A percentile compares a stretch with the other conserved stretches of the same genome.
phyloP scores from a whole-genome alignment of 2,113 vertebrate genomes.

The Plecturocebus donacophilus region DNA sequence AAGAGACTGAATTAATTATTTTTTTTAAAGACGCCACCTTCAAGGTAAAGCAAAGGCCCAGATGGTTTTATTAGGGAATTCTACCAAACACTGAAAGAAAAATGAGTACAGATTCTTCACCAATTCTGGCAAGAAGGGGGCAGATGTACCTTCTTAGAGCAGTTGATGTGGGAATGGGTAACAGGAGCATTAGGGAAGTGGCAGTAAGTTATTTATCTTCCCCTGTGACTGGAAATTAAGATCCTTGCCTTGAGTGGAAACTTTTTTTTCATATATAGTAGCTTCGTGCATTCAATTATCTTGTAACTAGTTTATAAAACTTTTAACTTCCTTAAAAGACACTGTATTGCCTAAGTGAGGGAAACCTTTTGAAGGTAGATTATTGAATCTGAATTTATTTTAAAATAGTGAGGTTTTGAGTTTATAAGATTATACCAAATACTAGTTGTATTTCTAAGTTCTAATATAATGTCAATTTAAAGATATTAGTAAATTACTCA shows the following conservation, averaged over 20 bases:
- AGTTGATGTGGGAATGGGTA: not conserved
- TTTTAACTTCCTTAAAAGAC: not conserved
- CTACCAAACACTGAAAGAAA: not conserved
- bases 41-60: not conserved
- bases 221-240: not conserved
- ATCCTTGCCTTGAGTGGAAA: not conserved
- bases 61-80: not conserved
- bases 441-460: not conserved
- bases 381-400: constrained; percentile 26
- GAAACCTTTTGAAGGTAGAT: not conserved
- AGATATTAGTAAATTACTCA: not conserved
- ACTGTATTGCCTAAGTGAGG: not conserved
- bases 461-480: not conserved
- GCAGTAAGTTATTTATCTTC: not conserved
- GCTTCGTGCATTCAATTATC: not conserved
- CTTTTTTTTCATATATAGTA: not conserved
- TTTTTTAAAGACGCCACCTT: not conserved
- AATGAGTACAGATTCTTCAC: not conserved
- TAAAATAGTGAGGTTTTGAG: not conserved
- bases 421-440: constrained; percentile 18
- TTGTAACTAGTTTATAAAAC: not conserved
- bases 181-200: not conserved
- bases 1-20: not conserved
- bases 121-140: not conserved
- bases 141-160: not conserved